phyloP scores from a whole-genome alignment of 2,113 vertebrate genomes.

The Neopipo cinnamomea region DNA sequence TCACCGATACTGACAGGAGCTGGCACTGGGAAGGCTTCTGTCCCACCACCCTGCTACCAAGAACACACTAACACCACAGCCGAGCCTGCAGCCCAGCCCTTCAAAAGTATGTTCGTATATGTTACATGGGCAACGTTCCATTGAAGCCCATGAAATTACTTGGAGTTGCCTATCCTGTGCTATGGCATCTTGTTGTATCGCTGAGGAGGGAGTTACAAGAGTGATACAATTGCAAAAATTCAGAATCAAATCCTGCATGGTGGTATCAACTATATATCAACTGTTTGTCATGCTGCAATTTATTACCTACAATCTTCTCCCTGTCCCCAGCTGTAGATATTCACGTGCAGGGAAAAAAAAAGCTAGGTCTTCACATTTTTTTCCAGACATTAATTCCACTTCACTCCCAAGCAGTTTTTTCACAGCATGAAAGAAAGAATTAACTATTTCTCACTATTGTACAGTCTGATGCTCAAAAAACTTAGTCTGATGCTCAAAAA shows the following conservation, averaged over 20 bases:
- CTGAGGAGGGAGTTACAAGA: not conserved
- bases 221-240: not conserved
- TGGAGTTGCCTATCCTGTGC: not conserved
- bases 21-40: not conserved
- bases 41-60: not conserved
- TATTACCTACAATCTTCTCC: not conserved
- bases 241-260: not conserved
- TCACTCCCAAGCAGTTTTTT: not conserved
- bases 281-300: not conserved
- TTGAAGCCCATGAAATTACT: not conserved
- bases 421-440: not conserved
- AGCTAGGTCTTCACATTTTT: not conserved
- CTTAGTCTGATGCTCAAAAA: not conserved
- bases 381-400: not conserved
- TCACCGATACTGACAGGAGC: rapidly evolving
- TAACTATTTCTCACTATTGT: not conserved
- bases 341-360: not conserved
- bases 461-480: not conserved
- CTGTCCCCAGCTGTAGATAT: not conserved
- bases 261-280: not conserved
- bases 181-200: not conserved
- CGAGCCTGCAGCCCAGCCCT: not conserved
- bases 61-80: not conserved
- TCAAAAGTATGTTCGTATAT: not conserved
- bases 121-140: not conserved